Evolutionary conservation across 1,140 invertebrate genomes (phyloP).

Genomic region (Schlechtendalia chinensis): DNA sequence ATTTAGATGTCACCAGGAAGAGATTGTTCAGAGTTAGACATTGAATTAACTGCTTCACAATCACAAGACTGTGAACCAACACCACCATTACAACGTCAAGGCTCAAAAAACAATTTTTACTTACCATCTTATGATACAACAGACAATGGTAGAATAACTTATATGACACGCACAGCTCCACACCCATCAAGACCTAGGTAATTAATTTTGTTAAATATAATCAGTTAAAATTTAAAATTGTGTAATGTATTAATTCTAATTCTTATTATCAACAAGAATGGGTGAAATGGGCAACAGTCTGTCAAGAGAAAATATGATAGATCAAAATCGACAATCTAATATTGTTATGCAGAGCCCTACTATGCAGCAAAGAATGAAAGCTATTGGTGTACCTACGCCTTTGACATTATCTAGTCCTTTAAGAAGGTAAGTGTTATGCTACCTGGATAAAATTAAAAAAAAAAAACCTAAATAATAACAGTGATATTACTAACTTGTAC

Average conservation of each 20-base stretch:
- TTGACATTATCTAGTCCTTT: slow-evolving; percentile 81
- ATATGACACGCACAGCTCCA: slow-evolving; percentile 68
- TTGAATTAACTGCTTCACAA: slow-evolving; percentile 82
- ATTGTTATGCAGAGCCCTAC: slow-evolving; percentile 68
- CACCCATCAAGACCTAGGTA: slow-evolving; percentile 57
- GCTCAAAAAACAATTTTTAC: slow-evolving; percentile 90
- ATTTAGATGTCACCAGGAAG: slow-evolving; percentile 70
- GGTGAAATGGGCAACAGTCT: slow-evolving; percentile 36
- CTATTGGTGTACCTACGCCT: slow-evolving; percentile 82
- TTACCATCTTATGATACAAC: slow-evolving; percentile 63
- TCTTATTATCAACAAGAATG: slow-evolving; percentile 16
- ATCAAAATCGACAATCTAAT: slow-evolving; percentile 57
- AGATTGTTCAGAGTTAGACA: slow-evolving; percentile 74
- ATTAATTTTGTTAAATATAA: not conserved
- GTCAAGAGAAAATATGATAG: slow-evolving; percentile 56
- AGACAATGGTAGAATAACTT: slow-evolving; percentile 57
- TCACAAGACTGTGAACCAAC: slow-evolving; percentile 91
- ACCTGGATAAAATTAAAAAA: too few species aligned
- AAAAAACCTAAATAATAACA: too few species aligned
- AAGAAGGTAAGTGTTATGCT: slow-evolving; percentile 63
- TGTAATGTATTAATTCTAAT: not conserved
- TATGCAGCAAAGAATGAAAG: slow-evolving; percentile 85
- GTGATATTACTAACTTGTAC: too few species aligned
- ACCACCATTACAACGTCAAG: slow-evolving; percentile 82
- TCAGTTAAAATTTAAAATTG: not conserved